Percentiles rank a stretch among this genome's conserved stretches.
Conservation (phyloP, 2,797 vertebrate genomes). For the Sebastes taczanowskii region DNA sequence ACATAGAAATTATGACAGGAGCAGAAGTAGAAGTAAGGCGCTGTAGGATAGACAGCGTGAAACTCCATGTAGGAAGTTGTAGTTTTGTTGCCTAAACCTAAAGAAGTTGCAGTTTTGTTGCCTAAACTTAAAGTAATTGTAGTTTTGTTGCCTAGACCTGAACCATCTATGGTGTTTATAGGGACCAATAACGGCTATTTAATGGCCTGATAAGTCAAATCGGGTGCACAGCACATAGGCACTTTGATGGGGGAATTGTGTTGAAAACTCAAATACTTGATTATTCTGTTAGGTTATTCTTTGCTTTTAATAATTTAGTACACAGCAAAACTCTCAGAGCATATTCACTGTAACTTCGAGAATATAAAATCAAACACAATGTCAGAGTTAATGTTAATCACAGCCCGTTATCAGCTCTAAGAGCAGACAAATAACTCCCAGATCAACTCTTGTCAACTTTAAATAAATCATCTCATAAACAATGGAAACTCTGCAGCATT, state of each 20-base stretch:
- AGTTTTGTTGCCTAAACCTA: too few species aligned
- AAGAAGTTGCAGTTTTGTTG: too few species aligned
- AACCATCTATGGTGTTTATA: too few species aligned
- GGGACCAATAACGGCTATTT: too few species aligned
- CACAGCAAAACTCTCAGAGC: neutral
- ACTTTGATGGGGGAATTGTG: neutral
- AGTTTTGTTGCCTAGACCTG: too few species aligned
- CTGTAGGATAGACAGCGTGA: too few species aligned
- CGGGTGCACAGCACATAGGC: fast-evolving
- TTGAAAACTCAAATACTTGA: neutral
- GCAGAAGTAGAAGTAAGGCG: too few species aligned
- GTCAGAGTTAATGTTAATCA: neutral
- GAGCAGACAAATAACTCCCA: neutral
- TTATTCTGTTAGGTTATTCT: neutral
- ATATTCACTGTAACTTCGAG: neutral
- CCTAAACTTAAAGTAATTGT: too few species aligned
- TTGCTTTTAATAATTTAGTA: neutral
- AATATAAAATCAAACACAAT: neutral
- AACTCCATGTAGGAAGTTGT: too few species aligned
- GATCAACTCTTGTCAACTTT: neutral
- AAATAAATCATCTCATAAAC: neutral
- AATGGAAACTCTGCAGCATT: neutral
- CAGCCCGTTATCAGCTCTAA: neutral
- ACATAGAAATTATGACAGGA: too few species aligned
- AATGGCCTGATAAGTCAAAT: too few species aligned